Base-by-base conservation (phyloP, 2,888 invertebrate species). In the Ptycholaimellus sp. region DNA sequence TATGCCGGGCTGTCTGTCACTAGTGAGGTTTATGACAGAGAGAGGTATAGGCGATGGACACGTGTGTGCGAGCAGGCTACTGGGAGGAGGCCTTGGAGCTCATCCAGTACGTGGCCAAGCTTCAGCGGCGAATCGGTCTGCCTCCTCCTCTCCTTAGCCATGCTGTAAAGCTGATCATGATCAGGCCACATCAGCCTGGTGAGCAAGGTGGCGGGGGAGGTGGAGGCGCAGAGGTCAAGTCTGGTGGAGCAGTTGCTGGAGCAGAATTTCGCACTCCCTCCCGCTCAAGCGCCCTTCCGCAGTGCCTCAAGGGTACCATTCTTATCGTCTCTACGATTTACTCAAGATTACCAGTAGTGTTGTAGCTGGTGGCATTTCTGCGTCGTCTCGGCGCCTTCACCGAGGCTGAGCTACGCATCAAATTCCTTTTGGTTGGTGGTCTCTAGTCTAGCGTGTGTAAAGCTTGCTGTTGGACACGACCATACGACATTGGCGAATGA, bases 31-130 rank as follows among this genome's bases (percentile, higher is more conserved):
- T 14, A 7, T 30, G 6, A 14, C 6, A 30, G n/a, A 30, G 6
- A 14, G 79, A 48, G 32, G 5, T 37, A 14, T 29, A 40, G 40
- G 35, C 82, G 34, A 83, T 87, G 82, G 74, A 83, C 52, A 76
- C 78, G 16, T 83, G 83, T 54, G 75, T 90, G 22, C 71, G 77
- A 50, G 77, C 78, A 51, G 76, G 74, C 33, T 75, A 80, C 52
- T 87, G 83, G 62, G 87, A 87, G 53, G 83, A 85, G 62, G 85
- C 85, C 1, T 60, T 90, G 35, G 82, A 85, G 55, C 68, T 90
- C 47, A 77, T 81, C 9, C 72, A 76, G 37, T 81, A 83, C 63
- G 78, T 82, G 1, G 71, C 34, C 6, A 40, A 35, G 20, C 36
- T 42, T 13, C 34, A 42, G 20, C 40, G 76, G 45, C 73, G 79